Evolutionary conservation across 2,888 invertebrate species (phyloP).

Genomic region (Halictus ligatus): DNA sequence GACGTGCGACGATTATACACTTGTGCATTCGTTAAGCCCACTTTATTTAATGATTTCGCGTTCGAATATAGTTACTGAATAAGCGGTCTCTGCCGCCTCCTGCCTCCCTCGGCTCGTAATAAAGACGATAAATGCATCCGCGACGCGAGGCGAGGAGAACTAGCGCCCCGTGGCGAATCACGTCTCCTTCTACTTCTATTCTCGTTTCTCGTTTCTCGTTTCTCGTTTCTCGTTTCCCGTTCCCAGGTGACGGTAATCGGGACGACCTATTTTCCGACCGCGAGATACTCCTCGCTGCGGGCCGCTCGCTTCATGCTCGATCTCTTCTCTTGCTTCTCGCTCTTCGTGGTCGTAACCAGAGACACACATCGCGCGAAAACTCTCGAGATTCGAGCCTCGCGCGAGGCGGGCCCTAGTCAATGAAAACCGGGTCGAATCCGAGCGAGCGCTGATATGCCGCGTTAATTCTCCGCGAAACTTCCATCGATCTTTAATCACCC

Average conservation of each 20-base stretch:
- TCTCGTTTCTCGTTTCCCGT: neutral
- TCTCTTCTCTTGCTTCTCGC: neutral
- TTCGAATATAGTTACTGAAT: conserved; percentile 59
- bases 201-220: neutral
- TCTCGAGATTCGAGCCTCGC: neutral
- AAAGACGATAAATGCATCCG: conserved; percentile 48
- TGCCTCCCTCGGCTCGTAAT: conserved; percentile 39
- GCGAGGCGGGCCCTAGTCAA: neutral
- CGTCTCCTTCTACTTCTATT: neutral
- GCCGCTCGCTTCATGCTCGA: neutral
- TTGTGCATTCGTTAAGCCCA: conserved; percentile 60
- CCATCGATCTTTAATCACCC: neutral
- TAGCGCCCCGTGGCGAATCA: neutral
- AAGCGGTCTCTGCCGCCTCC: conserved; percentile 19
- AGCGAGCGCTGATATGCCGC: neutral
- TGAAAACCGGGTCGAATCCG: conserved; percentile 5
- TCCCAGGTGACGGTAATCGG: conserved; percentile 24
- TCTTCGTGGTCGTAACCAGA: neutral
- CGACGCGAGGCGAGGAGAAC: neutral
- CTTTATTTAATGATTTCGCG: conserved; percentile 58
- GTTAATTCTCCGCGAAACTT: neutral
- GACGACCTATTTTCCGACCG: conserved; percentile 50
- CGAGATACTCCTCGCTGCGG: neutral
- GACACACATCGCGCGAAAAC: neutral
- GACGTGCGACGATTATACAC: conserved; percentile 55